Base-by-base conservation (phyloP, 2,888 invertebrate genomes). In the Mesoligia furuncula region DNA sequence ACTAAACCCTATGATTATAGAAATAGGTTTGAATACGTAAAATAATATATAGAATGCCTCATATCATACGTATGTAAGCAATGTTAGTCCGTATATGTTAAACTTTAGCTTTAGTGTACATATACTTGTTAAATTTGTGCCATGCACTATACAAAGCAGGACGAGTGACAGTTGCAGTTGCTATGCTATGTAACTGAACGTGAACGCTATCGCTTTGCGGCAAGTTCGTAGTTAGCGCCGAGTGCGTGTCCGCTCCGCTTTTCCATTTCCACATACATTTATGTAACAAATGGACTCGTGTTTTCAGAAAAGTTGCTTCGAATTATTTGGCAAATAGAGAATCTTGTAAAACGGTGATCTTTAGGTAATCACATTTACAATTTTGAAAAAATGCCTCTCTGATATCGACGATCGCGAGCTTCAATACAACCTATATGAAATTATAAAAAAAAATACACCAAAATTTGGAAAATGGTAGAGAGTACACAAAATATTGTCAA, bases 221-320 rank as follows among this genome's bases (percentile, higher is more conserved):
- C 86, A 77, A 64, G 88, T 88, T 83, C 85, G 89, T 84, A 88
- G 87, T 86, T 85, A 87, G 86, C 87, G 85, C 88, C 91, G 90
- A 88, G 88, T 92, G 92, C 93, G 94, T 95, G 95, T 95, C 94
- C 95, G 95, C 95, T 94, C 94, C 88, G 90, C 94, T 94, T 94
- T 92, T 91, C 92, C 87, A 90, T 93, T 92, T 91, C 91, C 90
- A 80, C 88, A 75, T 72, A 76, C 88, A 89, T 90, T 85, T 88
- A 92, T 90, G 88, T 88, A 75, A 79, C 72, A 71, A 80, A 89
- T 83, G 87, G 83, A 89, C 90, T 87, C 74, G 76, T 86, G 79
- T 73, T 85, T 84, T 79, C 69, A 76, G 57, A 84, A 81, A 79
- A 72, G 67, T 79, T 67, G 62, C 75, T 73, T 72, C 57, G n/a